Conservation (phyloP, 2,888 invertebrate species). For the Bembecia ichneumoniformis region DNA sequence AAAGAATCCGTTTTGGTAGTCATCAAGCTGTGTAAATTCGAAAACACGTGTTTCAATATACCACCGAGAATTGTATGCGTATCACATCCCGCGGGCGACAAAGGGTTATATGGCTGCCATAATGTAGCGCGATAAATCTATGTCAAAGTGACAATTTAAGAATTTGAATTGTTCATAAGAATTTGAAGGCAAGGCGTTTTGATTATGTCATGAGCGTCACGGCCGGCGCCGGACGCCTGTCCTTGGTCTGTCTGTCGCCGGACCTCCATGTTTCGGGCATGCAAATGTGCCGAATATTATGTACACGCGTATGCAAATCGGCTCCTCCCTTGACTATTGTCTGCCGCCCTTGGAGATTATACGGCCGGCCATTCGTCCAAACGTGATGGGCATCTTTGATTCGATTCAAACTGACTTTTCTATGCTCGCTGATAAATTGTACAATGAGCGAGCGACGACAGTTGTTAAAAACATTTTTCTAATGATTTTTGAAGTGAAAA, state of each 20-base stretch:
- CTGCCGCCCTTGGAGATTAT: slow-evolving; percentile 58
- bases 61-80: slow-evolving; percentile 2
- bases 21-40: slow-evolving; percentile 41
- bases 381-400: slow-evolving; percentile 55
- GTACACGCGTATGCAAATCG: slow-evolving; percentile 53
- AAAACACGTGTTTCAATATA: slow-evolving; percentile 44
- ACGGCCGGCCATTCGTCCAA: slow-evolving; percentile 32
- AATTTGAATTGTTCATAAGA: slow-evolving; percentile 46
- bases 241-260: slow-evolving; percentile 32
- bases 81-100: slow-evolving; percentile 23
- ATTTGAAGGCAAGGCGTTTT: slow-evolving; percentile 23
- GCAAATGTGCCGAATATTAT: slow-evolving; percentile 57
- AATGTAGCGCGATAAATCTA: slow-evolving; percentile 34
- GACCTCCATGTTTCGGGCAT: slow-evolving; percentile 49
- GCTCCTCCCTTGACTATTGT: slow-evolving; percentile 56
- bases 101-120: slow-evolving; percentile 17
- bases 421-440: too few relatives aligned
- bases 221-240: slow-evolving; percentile 21
- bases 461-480: neutral
- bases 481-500: too few relatives aligned
- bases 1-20: slow-evolving; percentile 8
- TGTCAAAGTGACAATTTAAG: slow-evolving; percentile 44
- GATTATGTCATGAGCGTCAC: slow-evolving; percentile 55
- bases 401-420: slow-evolving; percentile 33
- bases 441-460: neutral